Base-by-base conservation (phyloP, 2,888 invertebrate genomes). In the Xestia ashworthii region DNA sequence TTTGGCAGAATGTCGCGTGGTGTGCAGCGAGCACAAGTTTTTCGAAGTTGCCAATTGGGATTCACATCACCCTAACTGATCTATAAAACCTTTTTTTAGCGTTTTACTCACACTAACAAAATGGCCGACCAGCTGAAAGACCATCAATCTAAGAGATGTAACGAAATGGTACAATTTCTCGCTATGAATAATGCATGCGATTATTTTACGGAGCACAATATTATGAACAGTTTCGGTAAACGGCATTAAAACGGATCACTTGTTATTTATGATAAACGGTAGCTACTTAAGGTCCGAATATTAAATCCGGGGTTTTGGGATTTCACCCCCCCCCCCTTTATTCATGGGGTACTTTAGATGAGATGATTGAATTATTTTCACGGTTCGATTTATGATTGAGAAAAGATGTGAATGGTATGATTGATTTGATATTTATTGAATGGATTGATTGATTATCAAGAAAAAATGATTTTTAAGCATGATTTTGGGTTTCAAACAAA, bases 171-270 rank as follows among this genome's bases (percentile, higher is more conserved):
- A 82, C 84, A 76, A 84, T 86, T 86, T 75, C 62, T 62, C 55
- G 19, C 71, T 41, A 88, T 89, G 88, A 90, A 91, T 90, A 88
- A 91, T 85, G 87, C 87, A 91, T 84, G 84, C 80, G 85, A 85
- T 90, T 89, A 88, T 90, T 88, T 87, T 80, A 82, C 73, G 82
- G 73, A 67, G 85, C 82, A 87, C 87, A 87, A 88, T 83, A 82
- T 85, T 87, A 85, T 72, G 82, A 71, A 73, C 84, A 78, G 84
- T 86, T 73, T 71, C 62, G 38, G 78, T 70, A 65, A 78, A 83
- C 71, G 76, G 86, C 58, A 79, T 88, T 89, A 86, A 87, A 85
- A 78, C 67, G 71, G 81, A 80, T 85, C 78, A 77, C 80, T 82
- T 75, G 78, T 82, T 88, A 84, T 84, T 87, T 86, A 82, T 86